Evolutionary conservation across 2,888 invertebrate genomes (phyloP).

Genomic region (Crocallis elinguaria): DNA sequence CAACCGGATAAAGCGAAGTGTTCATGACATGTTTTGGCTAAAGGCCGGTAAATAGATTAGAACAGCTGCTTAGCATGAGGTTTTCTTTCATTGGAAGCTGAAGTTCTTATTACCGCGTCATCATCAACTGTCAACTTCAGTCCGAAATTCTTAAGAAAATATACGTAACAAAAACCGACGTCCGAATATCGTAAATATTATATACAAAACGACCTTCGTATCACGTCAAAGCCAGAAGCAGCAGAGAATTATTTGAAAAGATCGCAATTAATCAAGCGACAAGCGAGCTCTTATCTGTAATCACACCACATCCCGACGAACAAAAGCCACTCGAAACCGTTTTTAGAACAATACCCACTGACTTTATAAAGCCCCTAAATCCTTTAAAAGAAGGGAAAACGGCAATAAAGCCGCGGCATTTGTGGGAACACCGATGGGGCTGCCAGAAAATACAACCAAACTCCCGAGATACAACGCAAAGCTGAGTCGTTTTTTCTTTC

Average conservation of each 20-base stretch:
- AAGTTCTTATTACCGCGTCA: no score
- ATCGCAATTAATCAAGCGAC: slow-evolving; percentile 50
- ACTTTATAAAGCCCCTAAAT: slow-evolving; percentile 57
- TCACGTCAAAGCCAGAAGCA: slow-evolving; percentile 4
- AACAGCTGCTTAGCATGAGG: no score
- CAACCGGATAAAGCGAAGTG: no score
- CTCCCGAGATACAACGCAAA: slow-evolving; percentile 16
- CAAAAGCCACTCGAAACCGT: slow-evolving; percentile 54
- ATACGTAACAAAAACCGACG: neutral
- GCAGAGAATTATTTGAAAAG: slow-evolving; percentile 17
- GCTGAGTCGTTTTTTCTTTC: slow-evolving; percentile 13
- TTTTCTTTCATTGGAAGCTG: no score
- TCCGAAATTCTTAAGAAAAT: neutral
- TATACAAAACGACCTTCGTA: slow-evolving; percentile 1
- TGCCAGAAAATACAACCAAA: slow-evolving; percentile 32
- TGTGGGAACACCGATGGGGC: slow-evolving; percentile 34
- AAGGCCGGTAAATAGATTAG: no score
- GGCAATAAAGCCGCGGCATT: slow-evolving; percentile 49
- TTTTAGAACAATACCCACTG: slow-evolving; percentile 54
- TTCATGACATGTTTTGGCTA: no score
- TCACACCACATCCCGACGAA: slow-evolving; percentile 49
- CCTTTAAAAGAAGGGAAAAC: slow-evolving; percentile 55
- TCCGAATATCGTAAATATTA: neutral
- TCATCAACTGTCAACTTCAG: no score
- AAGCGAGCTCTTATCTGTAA: slow-evolving; percentile 53